Conservation (phyloP, 2,888 invertebrate genomes). For the Drosophila mulleri region DNA sequence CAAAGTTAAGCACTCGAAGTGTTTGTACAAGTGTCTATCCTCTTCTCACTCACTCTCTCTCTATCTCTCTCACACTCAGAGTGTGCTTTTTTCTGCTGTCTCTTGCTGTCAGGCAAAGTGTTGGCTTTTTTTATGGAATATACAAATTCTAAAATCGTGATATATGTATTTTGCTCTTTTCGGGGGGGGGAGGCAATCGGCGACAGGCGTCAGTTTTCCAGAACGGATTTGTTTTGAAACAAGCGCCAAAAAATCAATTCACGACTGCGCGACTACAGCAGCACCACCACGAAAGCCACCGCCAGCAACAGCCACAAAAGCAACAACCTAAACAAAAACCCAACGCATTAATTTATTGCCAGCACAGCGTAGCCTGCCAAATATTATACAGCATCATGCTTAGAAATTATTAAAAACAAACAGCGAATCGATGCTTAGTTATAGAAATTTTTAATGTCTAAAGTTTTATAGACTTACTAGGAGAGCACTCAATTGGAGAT, state of each 20-base stretch:
- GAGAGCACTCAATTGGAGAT: too few relatives aligned
- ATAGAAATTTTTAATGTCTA: too few relatives aligned
- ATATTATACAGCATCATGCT: background rate
- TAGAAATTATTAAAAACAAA: background rate
- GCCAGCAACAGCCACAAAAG: slow-evolving; percentile 5
- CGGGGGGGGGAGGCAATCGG: background rate
- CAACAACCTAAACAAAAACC: slow-evolving; percentile 21
- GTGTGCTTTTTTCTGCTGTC: background rate
- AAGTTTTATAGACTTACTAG: too few relatives aligned
- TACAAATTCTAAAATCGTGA: slow-evolving; percentile 27
- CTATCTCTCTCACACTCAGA: background rate
- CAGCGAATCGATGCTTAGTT: background rate
- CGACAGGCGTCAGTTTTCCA: slow-evolving; percentile 2
- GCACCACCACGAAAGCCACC: background rate
- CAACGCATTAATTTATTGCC: slow-evolving; percentile 24
- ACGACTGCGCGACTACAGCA: background rate
- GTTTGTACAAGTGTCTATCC: slow-evolving; percentile 37
- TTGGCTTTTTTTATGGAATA: slow-evolving; percentile 16
- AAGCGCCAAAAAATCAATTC: slow-evolving; percentile 45
- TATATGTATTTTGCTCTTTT: slow-evolving; percentile 16
- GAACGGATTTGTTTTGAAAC: slow-evolving; percentile 3
- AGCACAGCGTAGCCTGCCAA: background rate
- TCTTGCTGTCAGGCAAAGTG: slow-evolving; percentile 4
- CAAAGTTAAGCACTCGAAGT: slow-evolving; percentile 56
- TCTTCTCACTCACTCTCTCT: slow-evolving; percentile 4